These are phyloP conservation scores for Paramuricea clavata DNA, from an alignment of 92 coral and sea anemone genomes.

Conservation along the genomic window DNA sequence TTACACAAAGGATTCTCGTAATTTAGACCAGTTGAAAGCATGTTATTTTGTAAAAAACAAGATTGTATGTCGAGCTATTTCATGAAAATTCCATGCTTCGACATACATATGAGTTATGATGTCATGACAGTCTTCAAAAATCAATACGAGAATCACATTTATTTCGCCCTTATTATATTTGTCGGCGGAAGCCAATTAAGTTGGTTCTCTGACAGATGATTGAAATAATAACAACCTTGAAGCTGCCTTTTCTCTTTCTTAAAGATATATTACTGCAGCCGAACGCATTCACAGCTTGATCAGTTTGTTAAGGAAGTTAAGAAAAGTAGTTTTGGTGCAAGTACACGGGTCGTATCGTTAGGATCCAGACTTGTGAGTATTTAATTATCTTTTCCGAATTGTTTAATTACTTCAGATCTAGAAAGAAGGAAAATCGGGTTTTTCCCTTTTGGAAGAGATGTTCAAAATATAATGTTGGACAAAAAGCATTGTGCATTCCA, in stretches of 20 bases:
- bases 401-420: neutral
- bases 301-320: slow-evolving; percentile 97
- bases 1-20: too few species aligned
- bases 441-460: neutral
- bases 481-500: too few species aligned
- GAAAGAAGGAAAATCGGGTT: too few species aligned
- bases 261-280: slow-evolving; percentile 95
- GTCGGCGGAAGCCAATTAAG: neutral
- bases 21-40: too few species aligned
- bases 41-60: too few species aligned
- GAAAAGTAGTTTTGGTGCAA: slow-evolving; percentile 83
- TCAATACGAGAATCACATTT: too few species aligned
- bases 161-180: too few species aligned
- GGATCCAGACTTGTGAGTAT: slow-evolving; percentile 88
- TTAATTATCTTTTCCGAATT: neutral
- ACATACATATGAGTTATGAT: too few species aligned
- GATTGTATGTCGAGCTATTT: neutral
- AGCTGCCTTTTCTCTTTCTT: neutral
- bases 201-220: neutral
- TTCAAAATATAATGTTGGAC: too few species aligned
- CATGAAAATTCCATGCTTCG: too few species aligned
- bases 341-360: slow-evolving; percentile 87
- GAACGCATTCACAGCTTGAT: slow-evolving; percentile 97
- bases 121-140: too few species aligned
- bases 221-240: neutral